Conservation (phyloP, 2,797 vertebrate genomes). For the Pantherophis alleghaniensis region DNA sequence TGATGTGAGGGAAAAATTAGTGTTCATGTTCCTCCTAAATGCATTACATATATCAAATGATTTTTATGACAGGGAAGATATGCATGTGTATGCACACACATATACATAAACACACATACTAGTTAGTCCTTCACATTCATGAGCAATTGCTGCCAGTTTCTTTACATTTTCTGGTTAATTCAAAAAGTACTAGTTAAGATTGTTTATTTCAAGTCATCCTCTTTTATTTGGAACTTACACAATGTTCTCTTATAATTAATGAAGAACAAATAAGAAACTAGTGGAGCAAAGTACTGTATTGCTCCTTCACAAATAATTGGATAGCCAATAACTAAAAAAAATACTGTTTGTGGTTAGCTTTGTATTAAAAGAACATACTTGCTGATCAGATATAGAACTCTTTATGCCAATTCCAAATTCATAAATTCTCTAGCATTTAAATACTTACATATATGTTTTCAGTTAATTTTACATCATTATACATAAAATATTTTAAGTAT, state of each 20-base stretch:
- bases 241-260: constrained; percentile 1
- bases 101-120: not conserved
- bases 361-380: not conserved
- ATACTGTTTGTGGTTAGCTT: not conserved
- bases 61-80: not conserved
- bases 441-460: fast-evolving
- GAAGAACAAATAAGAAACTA: constrained; percentile 3
- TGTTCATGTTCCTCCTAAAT: not conserved
- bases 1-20: not conserved
- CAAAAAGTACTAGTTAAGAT: not conserved
- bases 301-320: constrained; percentile 8
- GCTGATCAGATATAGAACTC: fast-evolving
- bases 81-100: not conserved
- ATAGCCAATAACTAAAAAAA: not conserved
- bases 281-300: not conserved
- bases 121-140: not conserved
- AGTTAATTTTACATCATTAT: fast-evolving
- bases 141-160: not conserved
- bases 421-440: not conserved
- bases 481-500: not conserved
- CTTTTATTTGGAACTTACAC: not conserved
- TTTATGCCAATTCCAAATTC: not conserved
- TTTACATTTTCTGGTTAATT: not conserved
- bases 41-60: not conserved
- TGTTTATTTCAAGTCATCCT: not conserved